Conservation (phyloP, 2,797 vertebrate genomes). For the Phoebastria nigripes region DNA sequence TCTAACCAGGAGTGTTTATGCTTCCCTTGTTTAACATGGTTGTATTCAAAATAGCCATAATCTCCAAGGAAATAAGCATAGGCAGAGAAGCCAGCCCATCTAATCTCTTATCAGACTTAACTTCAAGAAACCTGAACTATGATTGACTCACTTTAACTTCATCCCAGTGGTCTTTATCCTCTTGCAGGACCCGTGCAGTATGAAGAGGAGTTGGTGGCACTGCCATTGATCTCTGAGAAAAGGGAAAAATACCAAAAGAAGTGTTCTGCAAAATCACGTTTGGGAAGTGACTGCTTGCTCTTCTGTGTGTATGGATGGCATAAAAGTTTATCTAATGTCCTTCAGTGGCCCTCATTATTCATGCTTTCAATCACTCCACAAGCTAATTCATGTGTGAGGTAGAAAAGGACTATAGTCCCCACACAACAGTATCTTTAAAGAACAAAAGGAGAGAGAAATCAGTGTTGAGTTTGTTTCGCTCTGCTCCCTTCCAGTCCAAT, state of each 20-base stretch:
- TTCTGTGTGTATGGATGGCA: background rate
- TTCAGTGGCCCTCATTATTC: background rate
- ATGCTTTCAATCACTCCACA: background rate
- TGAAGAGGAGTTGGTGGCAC: slow-evolving; percentile 95
- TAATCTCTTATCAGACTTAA: background rate
- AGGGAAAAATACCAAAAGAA: background rate
- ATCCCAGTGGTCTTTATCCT: slow-evolving; percentile 96
- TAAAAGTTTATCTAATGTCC: background rate
- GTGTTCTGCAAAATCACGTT: background rate
- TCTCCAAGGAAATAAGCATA: background rate
- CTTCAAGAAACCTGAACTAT: background rate
- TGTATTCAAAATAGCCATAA: background rate
- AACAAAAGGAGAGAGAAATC: background rate
- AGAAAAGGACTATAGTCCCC: background rate
- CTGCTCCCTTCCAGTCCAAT: background rate
- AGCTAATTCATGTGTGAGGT: background rate
- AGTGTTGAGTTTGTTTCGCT: background rate
- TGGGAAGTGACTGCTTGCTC: background rate
- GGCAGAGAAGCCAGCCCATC: background rate
- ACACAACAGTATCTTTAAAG: background rate
- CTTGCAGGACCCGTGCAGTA: slow-evolving; percentile 91
- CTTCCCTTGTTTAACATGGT: background rate
- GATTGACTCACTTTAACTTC: slow-evolving; percentile 90
- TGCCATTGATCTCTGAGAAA: slow-evolving; percentile 86
- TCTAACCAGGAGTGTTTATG: background rate